Evolutionary conservation across 2,888 invertebrate genomes (phyloP), one percentile per base, ranked within the genome.

Genomic region (Carabus problematicus): DNA sequence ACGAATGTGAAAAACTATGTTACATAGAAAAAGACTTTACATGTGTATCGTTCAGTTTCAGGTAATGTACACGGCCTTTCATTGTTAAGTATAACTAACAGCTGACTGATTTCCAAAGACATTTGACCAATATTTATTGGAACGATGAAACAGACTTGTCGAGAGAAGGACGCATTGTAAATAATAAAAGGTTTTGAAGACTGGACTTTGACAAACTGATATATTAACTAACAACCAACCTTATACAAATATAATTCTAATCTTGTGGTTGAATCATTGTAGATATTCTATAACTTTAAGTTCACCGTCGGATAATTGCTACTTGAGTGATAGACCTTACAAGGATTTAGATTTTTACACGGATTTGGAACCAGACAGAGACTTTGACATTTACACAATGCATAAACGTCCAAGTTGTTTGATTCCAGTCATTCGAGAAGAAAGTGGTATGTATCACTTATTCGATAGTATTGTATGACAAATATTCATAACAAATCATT

Each of bases 311-410:
- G 91, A 93, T 75, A 94, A 94, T 79, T 94, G 93, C 74, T 90
- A 90, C 78, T 82, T 93, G 2, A 92, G 91, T 73, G 89, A 90
- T 75, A 83, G 89, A 8, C 87, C 89, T 0, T 90, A 91, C 73
- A 85, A 88, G 72, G 87, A 88, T 16, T 79, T 93, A 41, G 89
- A 92, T 73, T 85, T 91, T 75, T 91, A 93, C 71, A 87, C 89
- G 0, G 93, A 94, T 74, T 82, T 90, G 45, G 85, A 89, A 73
- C 90, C 90, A 0, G 89, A 90, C 76, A 86, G 90, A 12, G 90
- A 92, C 70, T 93, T 90, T 49, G 93, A 94, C 75, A 89, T 92
- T 18, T 94, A 93, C 76, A 89, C 90, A 0, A 89, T 92, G 86
- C 87, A 88, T 0, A 85, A 88, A 72, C 77, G 83, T 70, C 82